Conservation (phyloP, 2,888 invertebrate species). For the Fragum whitleyi region DNA sequence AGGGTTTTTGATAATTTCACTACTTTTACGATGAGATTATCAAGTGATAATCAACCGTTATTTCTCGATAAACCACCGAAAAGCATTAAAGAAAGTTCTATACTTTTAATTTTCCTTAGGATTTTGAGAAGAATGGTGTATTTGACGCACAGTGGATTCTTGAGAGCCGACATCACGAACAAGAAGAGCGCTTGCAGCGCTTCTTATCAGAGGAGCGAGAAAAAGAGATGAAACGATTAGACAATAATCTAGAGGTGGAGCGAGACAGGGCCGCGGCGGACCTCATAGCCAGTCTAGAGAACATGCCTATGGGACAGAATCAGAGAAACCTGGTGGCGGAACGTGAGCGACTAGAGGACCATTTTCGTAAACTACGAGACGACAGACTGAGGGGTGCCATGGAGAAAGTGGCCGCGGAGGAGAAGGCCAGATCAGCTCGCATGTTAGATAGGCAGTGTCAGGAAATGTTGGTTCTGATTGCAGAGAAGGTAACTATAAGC, state of each 20-base stretch:
- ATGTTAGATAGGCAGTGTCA: conserved; percentile 83
- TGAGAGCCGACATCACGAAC: conserved; percentile 98
- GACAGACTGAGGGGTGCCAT: conserved; percentile 75
- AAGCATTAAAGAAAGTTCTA: too few species aligned
- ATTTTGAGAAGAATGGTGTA: conserved; percentile 86
- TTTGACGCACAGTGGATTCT: conserved; percentile 94
- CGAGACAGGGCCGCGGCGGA: conserved; percentile 79
- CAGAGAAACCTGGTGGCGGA: conserved; percentile 72
- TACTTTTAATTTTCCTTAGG: too few species aligned
- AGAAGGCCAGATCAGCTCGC: conserved; percentile 81
- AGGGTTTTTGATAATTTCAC: too few species aligned
- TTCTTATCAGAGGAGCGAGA: conserved; percentile 80
- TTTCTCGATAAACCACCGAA: too few species aligned
- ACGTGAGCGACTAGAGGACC: conserved; percentile 80
- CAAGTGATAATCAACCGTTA: too few species aligned
- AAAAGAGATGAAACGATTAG: conserved; percentile 77
- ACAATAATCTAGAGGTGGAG: conserved; percentile 74
- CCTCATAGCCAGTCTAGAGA: conserved; percentile 74
- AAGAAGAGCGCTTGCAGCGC: conserved; percentile 94
- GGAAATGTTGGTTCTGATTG: conserved; percentile 83
- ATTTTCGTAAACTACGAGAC: conserved; percentile 76
- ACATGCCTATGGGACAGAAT: conserved; percentile 70
- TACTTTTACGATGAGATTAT: too few species aligned
- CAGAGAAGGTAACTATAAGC: conserved; percentile 74
- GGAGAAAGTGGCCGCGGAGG: conserved; percentile 81